A percentile compares a stretch with the other conserved stretches of the same genome.
Conservation (phyloP, 2,797 vertebrate genomes). For the Sebastes steindachneri region DNA sequence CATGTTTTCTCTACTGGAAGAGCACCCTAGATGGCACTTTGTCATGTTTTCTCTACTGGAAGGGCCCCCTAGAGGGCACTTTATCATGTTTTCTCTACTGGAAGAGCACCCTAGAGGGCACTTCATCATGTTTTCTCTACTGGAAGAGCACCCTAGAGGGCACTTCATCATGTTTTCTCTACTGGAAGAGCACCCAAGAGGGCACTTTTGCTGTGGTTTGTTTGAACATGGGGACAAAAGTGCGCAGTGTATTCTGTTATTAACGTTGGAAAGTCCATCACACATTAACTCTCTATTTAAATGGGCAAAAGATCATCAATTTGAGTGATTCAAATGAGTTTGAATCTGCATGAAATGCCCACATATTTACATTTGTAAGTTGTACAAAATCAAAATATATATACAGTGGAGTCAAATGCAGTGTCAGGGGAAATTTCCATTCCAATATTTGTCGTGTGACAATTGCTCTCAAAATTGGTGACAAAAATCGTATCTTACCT, state of each 20-base stretch:
- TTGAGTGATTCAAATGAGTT: neutral
- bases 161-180: too few relatives aligned
- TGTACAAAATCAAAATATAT: neutral
- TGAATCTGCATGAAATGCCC: neutral
- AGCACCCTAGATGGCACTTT: too few relatives aligned
- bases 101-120: too few relatives aligned
- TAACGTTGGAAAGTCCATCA: neutral
- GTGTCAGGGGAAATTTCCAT: neutral
- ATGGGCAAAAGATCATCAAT: neutral
- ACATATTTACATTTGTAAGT: neutral
- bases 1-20: too few relatives aligned
- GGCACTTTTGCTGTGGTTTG: too few relatives aligned
- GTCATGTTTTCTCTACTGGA: too few relatives aligned
- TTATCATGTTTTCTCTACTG: fast-evolving
- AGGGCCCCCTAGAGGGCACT: too few relatives aligned
- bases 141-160: too few relatives aligned
- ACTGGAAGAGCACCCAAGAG: too few relatives aligned
- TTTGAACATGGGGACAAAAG: too few relatives aligned
- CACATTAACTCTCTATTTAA: neutral
- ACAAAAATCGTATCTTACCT: neutral
- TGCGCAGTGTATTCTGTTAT: neutral
- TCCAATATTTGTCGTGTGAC: neutral
- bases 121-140: too few relatives aligned
- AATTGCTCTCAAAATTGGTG: neutral
- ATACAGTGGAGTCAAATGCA: neutral